Evolutionary conservation across 2,113 vertebrate genomes (phyloP).

Genomic region (Donacobius atricapilla): DNA sequence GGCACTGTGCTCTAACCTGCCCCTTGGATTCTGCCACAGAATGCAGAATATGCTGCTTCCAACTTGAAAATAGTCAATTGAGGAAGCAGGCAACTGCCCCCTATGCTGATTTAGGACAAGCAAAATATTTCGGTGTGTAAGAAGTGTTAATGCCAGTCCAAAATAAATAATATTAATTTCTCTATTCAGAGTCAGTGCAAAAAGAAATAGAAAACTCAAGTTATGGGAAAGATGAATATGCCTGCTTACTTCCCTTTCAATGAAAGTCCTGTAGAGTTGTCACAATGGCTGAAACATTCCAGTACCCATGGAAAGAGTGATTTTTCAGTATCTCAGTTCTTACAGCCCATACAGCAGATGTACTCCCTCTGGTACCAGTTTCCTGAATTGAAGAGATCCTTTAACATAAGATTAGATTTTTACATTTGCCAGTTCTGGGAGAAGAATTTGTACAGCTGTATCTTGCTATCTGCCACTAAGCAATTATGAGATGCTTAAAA

Average conservation of each 20-base stretch:
- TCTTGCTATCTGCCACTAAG: not conserved
- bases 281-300: not conserved
- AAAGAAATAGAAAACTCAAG: not conserved
- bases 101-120: not conserved
- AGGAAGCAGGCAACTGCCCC: not conserved
- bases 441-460: not conserved
- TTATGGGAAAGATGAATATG: not conserved
- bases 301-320: not conserved
- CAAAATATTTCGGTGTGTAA: not conserved
- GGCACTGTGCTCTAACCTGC: rapidly evolving
- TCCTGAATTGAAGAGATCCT: not conserved
- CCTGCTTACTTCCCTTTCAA: not conserved
- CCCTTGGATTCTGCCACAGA: not conserved
- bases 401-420: not conserved
- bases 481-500: not conserved
- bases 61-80: not conserved
- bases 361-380: not conserved
- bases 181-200: not conserved
- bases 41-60: not conserved
- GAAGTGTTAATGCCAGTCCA: not conserved
- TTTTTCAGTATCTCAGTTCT: not conserved
- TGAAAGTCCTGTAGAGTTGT: not conserved
- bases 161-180: not conserved
- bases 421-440: not conserved
- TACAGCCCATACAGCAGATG: not conserved